A percentile compares a stretch with the other conserved stretches of the same genome.
phyloP scores from a whole-genome alignment of 2,113 vertebrate species.

The Dicrurus megarhynchus region DNA sequence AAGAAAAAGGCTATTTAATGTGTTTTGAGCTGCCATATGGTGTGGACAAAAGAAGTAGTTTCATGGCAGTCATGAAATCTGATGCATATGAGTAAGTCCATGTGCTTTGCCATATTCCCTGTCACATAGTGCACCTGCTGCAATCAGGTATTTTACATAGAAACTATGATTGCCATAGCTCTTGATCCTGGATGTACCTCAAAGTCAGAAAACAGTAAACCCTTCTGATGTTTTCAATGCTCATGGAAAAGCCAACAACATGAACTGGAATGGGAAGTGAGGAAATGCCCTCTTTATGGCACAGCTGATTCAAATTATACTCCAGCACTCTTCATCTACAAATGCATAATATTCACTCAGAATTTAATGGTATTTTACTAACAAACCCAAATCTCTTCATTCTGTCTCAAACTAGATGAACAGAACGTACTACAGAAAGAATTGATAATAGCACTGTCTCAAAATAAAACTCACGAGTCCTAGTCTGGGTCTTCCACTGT shows the following conservation, averaged over 20 bases:
- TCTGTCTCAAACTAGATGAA: not conserved
- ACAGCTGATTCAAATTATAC: not conserved
- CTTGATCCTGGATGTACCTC: not conserved
- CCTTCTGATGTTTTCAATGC: not conserved
- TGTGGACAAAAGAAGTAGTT: constrained; percentile 29
- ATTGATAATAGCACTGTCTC: not conserved
- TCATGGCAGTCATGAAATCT: not conserved
- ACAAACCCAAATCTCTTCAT: not conserved
- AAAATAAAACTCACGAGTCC: not conserved
- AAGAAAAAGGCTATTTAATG: constrained; percentile 43
- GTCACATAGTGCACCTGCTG: not conserved
- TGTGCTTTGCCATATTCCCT: not conserved
- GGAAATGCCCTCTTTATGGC: not conserved
- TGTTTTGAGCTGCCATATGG: constrained; percentile 56
- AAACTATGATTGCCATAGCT: not conserved
- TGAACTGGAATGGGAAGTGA: not conserved
- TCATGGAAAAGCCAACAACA: not conserved
- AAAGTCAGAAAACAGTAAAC: not conserved
- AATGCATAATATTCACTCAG: not conserved
- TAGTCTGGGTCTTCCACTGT: not conserved
- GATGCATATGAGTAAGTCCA: not conserved
- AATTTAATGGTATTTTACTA: not conserved
- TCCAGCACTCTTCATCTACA: not conserved
- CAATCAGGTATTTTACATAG: not conserved
- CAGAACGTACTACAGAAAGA: not conserved